A percentile compares a stretch with the other conserved stretches of the same genome.
These are phyloP conservation scores for Podarcis muralis DNA, from an alignment of 2,113 vertebrate genomes.

Conservation along the genomic window DNA sequence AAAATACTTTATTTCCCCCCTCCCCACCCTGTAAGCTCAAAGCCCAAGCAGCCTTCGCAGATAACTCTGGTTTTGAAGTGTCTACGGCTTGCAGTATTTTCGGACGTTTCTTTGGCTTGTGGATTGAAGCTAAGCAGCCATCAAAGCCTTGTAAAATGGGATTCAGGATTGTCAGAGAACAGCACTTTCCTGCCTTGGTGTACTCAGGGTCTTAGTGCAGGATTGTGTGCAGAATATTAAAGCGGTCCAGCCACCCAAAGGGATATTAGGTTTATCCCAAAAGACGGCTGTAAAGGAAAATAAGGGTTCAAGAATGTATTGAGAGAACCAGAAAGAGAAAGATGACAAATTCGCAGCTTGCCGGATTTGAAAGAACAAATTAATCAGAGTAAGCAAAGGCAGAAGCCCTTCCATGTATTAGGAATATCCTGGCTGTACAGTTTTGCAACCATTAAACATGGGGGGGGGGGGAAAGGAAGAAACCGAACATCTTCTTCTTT, in stretches of 20 bases:
- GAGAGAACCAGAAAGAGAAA: not conserved
- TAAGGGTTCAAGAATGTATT: slow-evolving; percentile 39
- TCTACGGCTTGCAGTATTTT: not conserved
- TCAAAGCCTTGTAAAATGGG: slow-evolving; percentile 35
- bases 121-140: not conserved
- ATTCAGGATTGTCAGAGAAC: not conserved
- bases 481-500: not conserved
- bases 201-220: not conserved
- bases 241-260: not conserved
- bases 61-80: slow-evolving; percentile 28
- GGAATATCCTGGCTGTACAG: slow-evolving; percentile 15
- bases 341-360: slow-evolving; percentile 46
- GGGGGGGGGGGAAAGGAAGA: not conserved
- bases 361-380: slow-evolving; percentile 53
- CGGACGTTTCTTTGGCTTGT: not conserved
- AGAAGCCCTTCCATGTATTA: slow-evolving; percentile 16
- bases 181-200: slow-evolving; percentile 17
- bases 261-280: slow-evolving; percentile 3
- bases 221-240: not conserved
- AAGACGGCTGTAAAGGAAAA: slow-evolving; percentile 32
- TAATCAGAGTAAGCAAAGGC: slow-evolving; percentile 58
- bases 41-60: not conserved
- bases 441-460: not conserved
- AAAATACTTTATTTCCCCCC: slow-evolving; percentile 6
- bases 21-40: not conserved